Evolutionary conservation across 2,797 vertebrate genomes (phyloP), one percentile per base, ranked within the genome.

Genomic region (Notolabrus celidotus): DNA sequence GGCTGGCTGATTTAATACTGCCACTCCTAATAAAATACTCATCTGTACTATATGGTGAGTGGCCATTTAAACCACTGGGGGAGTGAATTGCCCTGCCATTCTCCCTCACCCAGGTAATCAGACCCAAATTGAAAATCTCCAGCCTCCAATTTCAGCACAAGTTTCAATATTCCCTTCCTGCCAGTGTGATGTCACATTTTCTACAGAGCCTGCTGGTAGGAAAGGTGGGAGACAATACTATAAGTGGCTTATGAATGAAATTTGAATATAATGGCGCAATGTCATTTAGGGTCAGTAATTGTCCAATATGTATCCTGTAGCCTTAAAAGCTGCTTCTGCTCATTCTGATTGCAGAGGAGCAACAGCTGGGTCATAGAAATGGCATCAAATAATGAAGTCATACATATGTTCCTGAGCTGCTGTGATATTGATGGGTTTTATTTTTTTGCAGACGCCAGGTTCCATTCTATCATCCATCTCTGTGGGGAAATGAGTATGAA

Each of bases 91-190:
- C 71, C 80, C 83, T 80, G 83, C 77, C 74, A 76, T 84, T 66
- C 75, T 58, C 50, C 19, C 67, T 88, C 74, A 83, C 82, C 80
- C 70, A 80, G 86, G 82, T 88, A 90, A 90, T 91, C 86, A 90
- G 82, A 82, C 61, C 68, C 85, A 92, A 93, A 93, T 93, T 92
- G 92, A 92, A 93, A 93, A 93, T 87, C 84, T 87, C 87, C 87
- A 56, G 49, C 66, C 5, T 62, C 84, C 88, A 87, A 89, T 89
- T 88, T 85, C 75, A 64, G 62, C 34, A 63, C 9, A 47, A 29
- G 47, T 79, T 80, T 86, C 77, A 82, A 81, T 88, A 80, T 88
- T 66, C 46, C 67, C 66, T 16, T 49, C 20, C 82, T 80, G 58
- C 56, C 71, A 54, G 25, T 62, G 3, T 68, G 52, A 75, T 82